Evolutionary conservation across 2,797 vertebrate species (phyloP).

Genomic region (Sebastes reedi): DNA sequence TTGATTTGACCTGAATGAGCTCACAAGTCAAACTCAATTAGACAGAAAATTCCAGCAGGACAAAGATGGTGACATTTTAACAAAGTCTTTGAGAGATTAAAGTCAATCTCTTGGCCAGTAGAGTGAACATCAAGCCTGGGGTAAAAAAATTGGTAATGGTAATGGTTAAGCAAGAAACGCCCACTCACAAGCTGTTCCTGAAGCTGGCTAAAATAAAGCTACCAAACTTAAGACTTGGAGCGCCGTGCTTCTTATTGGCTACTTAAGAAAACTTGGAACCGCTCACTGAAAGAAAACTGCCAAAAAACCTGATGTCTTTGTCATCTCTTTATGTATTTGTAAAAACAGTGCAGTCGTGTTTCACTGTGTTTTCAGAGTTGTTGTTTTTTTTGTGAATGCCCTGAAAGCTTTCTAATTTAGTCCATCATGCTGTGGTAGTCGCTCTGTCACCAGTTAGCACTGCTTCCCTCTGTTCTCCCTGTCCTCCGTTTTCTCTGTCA

Average conservation of each 20-base stretch:
- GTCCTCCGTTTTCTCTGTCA: neutral
- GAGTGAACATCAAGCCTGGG: neutral
- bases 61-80: neutral
- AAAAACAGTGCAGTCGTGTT: neutral
- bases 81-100: neutral
- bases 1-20: neutral
- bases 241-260: neutral
- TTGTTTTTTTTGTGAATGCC: neutral
- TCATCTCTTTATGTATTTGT: conserved; percentile 1
- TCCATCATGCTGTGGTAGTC: conserved; percentile 1
- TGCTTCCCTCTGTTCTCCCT: neutral
- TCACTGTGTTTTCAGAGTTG: neutral
- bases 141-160: no score
- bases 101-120: neutral
- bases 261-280: neutral
- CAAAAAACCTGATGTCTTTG: neutral
- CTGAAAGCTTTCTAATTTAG: conserved; percentile 26
- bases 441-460: conserved; percentile 27
- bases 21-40: neutral
- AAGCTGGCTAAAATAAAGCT: neutral
- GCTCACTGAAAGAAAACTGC: neutral
- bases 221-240: neutral
- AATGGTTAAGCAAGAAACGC: no score
- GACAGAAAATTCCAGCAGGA: neutral
- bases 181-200: no score